Percentiles rank a stretch among this genome's conserved stretches.
Conservation (phyloP, 2,888 invertebrate species). For the Campaea margaritaria region DNA sequence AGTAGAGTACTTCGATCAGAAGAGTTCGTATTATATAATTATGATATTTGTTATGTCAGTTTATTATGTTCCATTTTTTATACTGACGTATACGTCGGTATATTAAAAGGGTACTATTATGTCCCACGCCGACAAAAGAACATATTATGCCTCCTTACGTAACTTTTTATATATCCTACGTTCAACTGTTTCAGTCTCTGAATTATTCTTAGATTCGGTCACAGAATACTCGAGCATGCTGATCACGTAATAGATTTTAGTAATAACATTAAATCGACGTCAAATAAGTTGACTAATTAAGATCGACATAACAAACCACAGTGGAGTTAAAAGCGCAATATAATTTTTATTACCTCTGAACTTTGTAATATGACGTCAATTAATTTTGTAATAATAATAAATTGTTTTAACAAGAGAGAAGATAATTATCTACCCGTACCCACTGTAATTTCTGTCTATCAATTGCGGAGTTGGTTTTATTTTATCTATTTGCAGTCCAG, state of each 20-base stretch:
- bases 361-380: not conserved
- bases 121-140: too few relatives aligned
- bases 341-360: conserved; percentile 9
- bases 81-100: too few relatives aligned
- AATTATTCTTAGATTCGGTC: not conserved
- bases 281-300: conserved; percentile 10
- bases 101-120: too few relatives aligned
- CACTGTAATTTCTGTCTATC: too few relatives aligned
- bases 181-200: not conserved
- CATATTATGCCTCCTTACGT: too few relatives aligned
- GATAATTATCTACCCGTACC: too few relatives aligned
- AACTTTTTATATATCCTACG: not conserved
- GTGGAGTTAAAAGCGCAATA: not conserved
- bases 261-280: conserved; percentile 14
- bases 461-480: too few relatives aligned
- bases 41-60: too few relatives aligned
- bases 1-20: too few relatives aligned
- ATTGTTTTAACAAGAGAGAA: too few relatives aligned
- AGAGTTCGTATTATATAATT: too few relatives aligned
- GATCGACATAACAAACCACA: conserved; percentile 1
- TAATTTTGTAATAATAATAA: not conserved
- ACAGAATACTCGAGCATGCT: not conserved
- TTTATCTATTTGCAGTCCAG: conserved; percentile 1
- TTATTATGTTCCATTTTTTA: too few relatives aligned
- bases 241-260: conserved; percentile 8